A percentile compares a stretch with the other conserved stretches of the same genome.
These are phyloP conservation scores for Cheilosia variabilis DNA, from an alignment of 2,888 invertebrate species.

Conservation along the genomic window DNA sequence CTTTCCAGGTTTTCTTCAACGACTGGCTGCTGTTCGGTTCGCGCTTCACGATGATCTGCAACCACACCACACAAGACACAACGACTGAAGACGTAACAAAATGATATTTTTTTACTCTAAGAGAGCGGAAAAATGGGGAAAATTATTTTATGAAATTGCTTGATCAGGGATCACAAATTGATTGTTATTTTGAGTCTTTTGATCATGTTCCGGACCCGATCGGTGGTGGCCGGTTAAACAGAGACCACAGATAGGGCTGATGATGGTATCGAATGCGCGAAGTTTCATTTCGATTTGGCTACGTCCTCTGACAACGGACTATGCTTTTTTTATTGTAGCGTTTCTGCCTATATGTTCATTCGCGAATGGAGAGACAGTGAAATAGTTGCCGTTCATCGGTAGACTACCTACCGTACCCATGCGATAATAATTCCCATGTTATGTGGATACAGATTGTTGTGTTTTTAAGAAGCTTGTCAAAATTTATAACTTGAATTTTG, in stretches of 20 bases:
- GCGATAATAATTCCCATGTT: too few species aligned
- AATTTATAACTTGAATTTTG: too few species aligned
- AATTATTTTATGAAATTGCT: conserved; percentile 80
- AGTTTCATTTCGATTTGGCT: conserved; percentile 35
- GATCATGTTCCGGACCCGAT: conserved; percentile 74
- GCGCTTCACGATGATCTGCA: conserved; percentile 17
- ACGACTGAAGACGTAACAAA: conserved; percentile 69
- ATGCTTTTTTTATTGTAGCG: too few species aligned
- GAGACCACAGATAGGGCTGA: conserved; percentile 3
- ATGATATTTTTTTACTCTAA: conserved; percentile 76
- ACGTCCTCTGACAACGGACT: conserved; percentile 7
- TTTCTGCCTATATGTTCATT: too few species aligned
- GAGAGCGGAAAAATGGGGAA: conserved; percentile 78
- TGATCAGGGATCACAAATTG: conserved; percentile 83
- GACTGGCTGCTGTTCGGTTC: conserved; percentile 57
- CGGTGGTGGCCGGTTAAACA: conserved; percentile 33
- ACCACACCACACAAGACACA: neutral
- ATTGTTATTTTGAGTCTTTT: conserved; percentile 81
- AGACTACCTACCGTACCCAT: too few species aligned
- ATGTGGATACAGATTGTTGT: too few species aligned
- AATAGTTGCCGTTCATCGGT: too few species aligned
- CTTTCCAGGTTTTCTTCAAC: conserved; percentile 17
- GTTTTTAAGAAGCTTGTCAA: too few species aligned
- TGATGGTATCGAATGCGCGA: conserved; percentile 18
- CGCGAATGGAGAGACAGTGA: too few species aligned